Evolutionary conservation across 2,113 vertebrate genomes (phyloP), one percentile per base, ranked within the genome.

Genomic region (Rhynchomys soricoides): DNA sequence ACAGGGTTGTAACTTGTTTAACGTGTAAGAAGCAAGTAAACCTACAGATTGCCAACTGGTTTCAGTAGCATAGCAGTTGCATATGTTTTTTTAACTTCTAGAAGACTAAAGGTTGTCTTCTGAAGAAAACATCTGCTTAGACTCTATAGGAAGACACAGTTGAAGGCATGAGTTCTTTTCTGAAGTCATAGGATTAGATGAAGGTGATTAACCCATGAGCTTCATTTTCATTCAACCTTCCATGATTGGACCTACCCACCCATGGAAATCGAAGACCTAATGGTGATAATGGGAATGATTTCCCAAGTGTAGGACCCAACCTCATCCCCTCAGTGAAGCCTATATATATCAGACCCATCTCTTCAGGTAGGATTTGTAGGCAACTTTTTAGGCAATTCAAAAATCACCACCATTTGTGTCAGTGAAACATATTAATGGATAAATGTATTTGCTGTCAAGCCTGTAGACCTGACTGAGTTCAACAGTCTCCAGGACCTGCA

Each of bases 341-440:
- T 70, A 13, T 4, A 79, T 59, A 31, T 37, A 85, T 37, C 43
- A 93, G 50, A 22, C 48, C 29, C 13, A 45, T 59, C 21, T 31
- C 21, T 83, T 75, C 21, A 66, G 45, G 10, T 75, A 83, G 55
- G 31, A 31, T 64, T 75, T 90, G 37, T 90, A 48, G 29, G 57
- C 71, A 55, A 34, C 16, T 24, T 93, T 93, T 86, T 86, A 90
- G 81, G 52, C 43, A 31, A 79, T 90, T 90, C 78, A n/a, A 12
- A 52, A 57, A 43, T 85, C 40, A 59, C 43, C 43, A 78, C 57
- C 81, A 62, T 83, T 45, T 85, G n/a, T 59, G 55, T 82, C 79
- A 40, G 79, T 59, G 22, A 82, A 24, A 82, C 37, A 82, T 82
- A 34, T 82, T 55, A 59, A n/a, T 57, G 21, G 37, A 57, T 40